phyloP scores from a whole-genome alignment of 2,113 vertebrate species.

The Pseudorhombus dupliciocellatus region DNA sequence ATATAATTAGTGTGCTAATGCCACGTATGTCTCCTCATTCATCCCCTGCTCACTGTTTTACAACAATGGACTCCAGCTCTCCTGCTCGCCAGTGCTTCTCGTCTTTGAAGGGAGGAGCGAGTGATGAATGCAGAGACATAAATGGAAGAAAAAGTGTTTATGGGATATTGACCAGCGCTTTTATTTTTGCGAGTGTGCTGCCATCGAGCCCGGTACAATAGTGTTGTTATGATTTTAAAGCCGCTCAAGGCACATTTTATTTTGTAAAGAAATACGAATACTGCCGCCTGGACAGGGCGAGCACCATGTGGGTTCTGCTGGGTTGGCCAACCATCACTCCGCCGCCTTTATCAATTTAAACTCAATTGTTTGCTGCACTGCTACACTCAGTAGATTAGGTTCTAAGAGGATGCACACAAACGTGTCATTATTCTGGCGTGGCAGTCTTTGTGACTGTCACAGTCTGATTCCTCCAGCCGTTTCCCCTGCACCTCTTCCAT shows the following conservation, averaged over 20 bases:
- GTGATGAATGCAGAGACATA: slow-evolving; percentile 6
- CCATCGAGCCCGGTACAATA: slow-evolving; percentile 2
- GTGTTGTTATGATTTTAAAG: slow-evolving; percentile 5
- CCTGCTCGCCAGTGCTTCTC: not conserved
- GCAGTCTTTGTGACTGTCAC: not conserved
- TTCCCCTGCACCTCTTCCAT: not conserved
- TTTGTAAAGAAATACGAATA: not conserved
- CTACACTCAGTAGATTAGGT: slow-evolving; percentile 5
- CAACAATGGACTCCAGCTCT: slow-evolving; percentile 29
- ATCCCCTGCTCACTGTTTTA: slow-evolving; percentile 32
- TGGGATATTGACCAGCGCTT: slow-evolving; percentile 26
- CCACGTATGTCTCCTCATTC: slow-evolving; percentile 20
- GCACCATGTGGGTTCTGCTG: not conserved
- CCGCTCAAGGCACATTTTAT: not conserved
- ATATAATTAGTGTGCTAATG: slow-evolving; percentile 38
- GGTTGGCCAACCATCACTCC: too few species aligned
- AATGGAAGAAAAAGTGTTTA: slow-evolving; percentile 12
- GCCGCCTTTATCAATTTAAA: not conserved
- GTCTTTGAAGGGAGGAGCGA: slow-evolving; percentile 24
- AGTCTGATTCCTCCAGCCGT: slow-evolving; percentile 2
- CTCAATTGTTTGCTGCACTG: not conserved
- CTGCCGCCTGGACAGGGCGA: not conserved
- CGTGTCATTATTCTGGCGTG: too few species aligned
- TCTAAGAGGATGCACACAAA: slow-evolving; percentile 4
- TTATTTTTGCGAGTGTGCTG: not conserved